Conservation (phyloP, 2,113 vertebrate genomes). For the Boleophthalmus pectinirostris region DNA sequence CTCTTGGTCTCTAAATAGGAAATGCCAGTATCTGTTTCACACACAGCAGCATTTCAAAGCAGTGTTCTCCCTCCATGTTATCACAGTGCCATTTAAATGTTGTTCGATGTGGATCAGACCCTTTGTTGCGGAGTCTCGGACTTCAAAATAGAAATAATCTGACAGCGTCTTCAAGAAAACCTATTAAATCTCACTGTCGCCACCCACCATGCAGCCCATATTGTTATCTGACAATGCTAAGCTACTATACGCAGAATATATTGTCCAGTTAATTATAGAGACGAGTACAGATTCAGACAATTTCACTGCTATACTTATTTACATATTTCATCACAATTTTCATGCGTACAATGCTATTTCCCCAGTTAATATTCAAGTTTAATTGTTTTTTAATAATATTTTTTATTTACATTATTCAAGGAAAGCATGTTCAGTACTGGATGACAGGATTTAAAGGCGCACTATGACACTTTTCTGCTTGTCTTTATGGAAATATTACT, state of each 20-base stretch:
- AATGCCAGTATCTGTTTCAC: not conserved
- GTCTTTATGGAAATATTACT: no score
- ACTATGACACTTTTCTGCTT: no score
- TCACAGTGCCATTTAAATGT: constrained; percentile 6
- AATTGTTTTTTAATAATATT: no score
- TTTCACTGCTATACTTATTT: not conserved
- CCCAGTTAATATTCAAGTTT: no score
- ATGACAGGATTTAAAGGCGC: no score
- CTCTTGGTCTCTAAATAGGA: not conserved
- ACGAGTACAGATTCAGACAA: not conserved
- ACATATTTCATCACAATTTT: not conserved
- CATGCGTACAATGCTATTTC: no score
- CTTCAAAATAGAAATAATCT: constrained; percentile 13
- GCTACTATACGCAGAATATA: not conserved
- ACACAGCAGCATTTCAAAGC: constrained; percentile 5
- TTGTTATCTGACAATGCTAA: constrained; percentile 5
- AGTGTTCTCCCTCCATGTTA: not conserved
- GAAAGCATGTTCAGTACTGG: no score
- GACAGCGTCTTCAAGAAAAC: constrained; percentile 9
- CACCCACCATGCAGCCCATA: not conserved
- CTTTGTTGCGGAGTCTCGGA: not conserved
- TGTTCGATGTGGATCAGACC: not conserved
- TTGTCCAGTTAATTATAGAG: not conserved
- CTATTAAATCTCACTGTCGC: not conserved
- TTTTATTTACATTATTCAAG: no score